Conservation (phyloP, 2,888 invertebrate species). For the Julus scandinavius region DNA sequence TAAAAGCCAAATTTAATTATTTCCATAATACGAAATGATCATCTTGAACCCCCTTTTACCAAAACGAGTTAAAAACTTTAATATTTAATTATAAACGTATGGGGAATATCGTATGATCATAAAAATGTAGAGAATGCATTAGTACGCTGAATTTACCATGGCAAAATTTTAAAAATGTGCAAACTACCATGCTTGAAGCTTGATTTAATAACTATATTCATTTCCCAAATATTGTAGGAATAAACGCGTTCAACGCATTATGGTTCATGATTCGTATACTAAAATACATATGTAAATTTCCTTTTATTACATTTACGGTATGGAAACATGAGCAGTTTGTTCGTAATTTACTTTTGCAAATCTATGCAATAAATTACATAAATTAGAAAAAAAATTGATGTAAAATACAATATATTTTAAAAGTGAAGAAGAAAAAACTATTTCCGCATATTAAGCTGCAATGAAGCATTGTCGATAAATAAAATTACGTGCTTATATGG, state of each 20-base stretch:
- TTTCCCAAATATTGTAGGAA: background rate
- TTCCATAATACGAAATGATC: too few species aligned
- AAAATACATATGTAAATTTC: background rate
- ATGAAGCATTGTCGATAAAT: background rate
- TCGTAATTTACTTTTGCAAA: background rate
- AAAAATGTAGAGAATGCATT: background rate
- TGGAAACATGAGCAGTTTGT: background rate
- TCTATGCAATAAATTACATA: background rate
- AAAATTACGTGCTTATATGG: conserved; percentile 15
- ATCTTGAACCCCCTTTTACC: too few species aligned
- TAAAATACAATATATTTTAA: background rate
- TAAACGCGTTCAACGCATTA: background rate
- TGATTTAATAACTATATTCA: conserved; percentile 13
- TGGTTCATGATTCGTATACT: background rate
- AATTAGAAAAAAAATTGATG: conserved; percentile 16
- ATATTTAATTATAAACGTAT: background rate
- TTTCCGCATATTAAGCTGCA: background rate
- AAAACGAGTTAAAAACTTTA: background rate
- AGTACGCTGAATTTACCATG: background rate
- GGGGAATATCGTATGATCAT: background rate
- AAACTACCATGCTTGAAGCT: background rate
- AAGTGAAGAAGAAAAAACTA: conserved; percentile 56
- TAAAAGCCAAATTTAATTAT: too few species aligned
- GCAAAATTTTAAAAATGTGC: background rate
- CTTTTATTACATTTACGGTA: background rate